Conservation (phyloP, 2,888 invertebrate species). For the Schrankia costaestrigalis region DNA sequence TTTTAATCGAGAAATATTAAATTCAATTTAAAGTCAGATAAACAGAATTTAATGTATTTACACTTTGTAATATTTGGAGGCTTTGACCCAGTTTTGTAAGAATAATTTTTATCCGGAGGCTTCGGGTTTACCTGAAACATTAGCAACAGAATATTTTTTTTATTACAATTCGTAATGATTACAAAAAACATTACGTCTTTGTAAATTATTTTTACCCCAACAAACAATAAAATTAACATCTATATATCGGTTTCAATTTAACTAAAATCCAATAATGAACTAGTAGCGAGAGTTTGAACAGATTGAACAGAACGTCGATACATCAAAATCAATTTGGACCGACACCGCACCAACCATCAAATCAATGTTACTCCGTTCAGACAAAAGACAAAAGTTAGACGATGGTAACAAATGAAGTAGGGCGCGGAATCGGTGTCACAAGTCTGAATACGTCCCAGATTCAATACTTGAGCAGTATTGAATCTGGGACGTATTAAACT, state of each 20-base stretch:
- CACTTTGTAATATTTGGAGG: conserved; percentile 13
- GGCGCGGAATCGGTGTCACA: conserved; percentile 25
- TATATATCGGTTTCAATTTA: not conserved
- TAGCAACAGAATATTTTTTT: no score
- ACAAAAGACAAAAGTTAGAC: conserved; percentile 40
- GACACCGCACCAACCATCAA: conserved; percentile 21
- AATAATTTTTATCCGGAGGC: no score
- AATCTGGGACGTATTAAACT: no score
- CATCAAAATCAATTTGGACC: conserved; percentile 17
- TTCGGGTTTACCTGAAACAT: no score
- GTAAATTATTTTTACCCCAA: no score
- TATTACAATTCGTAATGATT: no score
- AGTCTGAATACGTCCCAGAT: conserved; percentile 27
- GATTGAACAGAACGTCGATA: not conserved
- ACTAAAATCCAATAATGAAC: conserved; percentile 8
- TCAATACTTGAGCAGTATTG: no score
- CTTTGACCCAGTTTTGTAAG: conserved; percentile 17
- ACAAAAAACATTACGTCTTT: not conserved
- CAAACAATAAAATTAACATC: not conserved
- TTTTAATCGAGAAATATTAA: conserved; percentile 14
- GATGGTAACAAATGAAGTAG: conserved; percentile 32
- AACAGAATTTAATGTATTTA: conserved; percentile 15
- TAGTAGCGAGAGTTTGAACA: not conserved
- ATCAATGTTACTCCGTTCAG: conserved; percentile 27
- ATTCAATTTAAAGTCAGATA: conserved; percentile 18